phyloP scores from a whole-genome alignment of 2,888 invertebrate species.

The Melieria crassipennis region DNA sequence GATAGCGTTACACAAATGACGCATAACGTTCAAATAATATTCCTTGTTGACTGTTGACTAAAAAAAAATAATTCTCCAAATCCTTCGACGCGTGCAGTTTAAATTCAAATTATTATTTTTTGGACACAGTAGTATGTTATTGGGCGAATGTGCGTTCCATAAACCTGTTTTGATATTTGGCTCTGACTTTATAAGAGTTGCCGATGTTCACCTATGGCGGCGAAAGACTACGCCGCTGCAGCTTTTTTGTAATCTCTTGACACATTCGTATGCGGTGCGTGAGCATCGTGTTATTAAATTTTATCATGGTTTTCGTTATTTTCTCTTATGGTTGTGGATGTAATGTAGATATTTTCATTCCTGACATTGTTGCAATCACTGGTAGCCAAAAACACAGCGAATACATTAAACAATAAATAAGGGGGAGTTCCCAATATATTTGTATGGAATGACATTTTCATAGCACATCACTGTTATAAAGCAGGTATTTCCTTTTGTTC shows the following conservation, averaged over 20 bases:
- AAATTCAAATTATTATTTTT: no score
- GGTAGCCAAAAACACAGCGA: conserved; percentile 49
- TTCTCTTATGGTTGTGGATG: conserved; percentile 49
- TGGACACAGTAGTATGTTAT: no score
- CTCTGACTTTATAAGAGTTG: conserved; percentile 55
- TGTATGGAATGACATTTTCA: no score
- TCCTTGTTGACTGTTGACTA: no score
- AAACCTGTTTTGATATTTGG: conserved; percentile 57
- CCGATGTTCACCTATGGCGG: conserved; percentile 61
- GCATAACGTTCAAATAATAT: no score
- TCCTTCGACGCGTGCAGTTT: no score
- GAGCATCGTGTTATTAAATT: not conserved
- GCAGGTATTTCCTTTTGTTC: no score
- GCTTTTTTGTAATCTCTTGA: conserved; percentile 43
- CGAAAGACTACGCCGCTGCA: conserved; percentile 55
- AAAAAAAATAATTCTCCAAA: no score
- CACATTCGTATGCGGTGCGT: not conserved
- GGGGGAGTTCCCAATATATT: no score
- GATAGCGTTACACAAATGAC: no score
- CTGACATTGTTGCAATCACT: conserved; percentile 60
- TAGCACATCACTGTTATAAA: no score
- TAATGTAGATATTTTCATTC: conserved; percentile 61
- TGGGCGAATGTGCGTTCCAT: conserved; percentile 46
- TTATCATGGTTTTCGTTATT: conserved; percentile 22
- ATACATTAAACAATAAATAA: no score